Evolutionary conservation across 2,888 invertebrate species (phyloP).

Genomic region (Candidula unifasciata): DNA sequence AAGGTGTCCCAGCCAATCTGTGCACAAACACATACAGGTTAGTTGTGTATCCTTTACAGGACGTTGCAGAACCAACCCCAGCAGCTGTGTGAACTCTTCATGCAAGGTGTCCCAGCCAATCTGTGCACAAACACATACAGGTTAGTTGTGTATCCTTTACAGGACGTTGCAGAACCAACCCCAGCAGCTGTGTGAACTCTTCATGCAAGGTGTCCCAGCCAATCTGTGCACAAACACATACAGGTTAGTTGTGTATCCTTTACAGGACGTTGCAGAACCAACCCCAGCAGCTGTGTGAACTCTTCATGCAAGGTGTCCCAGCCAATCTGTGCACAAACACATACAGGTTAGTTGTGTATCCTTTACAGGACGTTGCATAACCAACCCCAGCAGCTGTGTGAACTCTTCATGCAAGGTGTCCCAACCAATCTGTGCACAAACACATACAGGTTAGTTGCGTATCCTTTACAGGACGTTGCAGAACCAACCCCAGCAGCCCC

Average conservation of each 20-base stretch:
- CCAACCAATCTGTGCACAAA: constrained; percentile 84
- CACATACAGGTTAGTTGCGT: too few relatives aligned
- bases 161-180: constrained; percentile 61
- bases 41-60: too few relatives aligned
- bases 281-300: constrained; percentile 83
- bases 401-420: too few relatives aligned
- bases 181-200: constrained; percentile 83
- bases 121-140: constrained; percentile 77
- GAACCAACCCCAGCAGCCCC: too few relatives aligned
- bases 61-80: neutral
- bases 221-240: constrained; percentile 57
- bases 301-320: constrained; percentile 92
- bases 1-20: constrained; percentile 91
- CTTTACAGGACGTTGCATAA: too few relatives aligned
- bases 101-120: constrained; percentile 90
- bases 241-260: constrained; percentile 75
- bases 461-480: too few relatives aligned
- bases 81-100: constrained; percentile 65
- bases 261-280: constrained; percentile 65
- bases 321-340: constrained; percentile 81
- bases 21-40: neutral
- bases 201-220: neutral
- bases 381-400: too few relatives aligned
- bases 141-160: constrained; percentile 76
- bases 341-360: too few relatives aligned